Conservation (phyloP, 2,888 invertebrate species). For the Drosophila rellima region DNA sequence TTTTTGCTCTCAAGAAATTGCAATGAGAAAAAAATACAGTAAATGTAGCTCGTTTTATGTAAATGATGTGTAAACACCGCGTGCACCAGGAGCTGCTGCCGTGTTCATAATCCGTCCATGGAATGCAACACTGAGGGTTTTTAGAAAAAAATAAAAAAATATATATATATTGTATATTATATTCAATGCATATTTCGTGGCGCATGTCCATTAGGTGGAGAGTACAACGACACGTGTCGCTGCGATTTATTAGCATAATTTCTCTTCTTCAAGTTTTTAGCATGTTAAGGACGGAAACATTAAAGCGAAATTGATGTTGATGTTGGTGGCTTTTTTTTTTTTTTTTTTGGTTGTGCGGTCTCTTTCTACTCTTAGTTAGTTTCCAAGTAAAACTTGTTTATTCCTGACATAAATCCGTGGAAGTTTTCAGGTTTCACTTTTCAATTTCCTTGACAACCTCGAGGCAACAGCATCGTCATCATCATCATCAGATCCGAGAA, state of each 20-base stretch:
- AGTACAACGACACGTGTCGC: slow-evolving; percentile 78
- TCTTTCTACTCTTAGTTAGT: slow-evolving; percentile 38
- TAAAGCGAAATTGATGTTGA: slow-evolving; percentile 76
- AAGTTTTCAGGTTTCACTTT: slow-evolving; percentile 64
- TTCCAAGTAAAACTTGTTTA: slow-evolving; percentile 53
- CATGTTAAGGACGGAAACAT: slow-evolving; percentile 65
- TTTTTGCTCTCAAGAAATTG: slow-evolving; percentile 61
- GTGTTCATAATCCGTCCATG: slow-evolving; percentile 44
- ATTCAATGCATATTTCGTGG: slow-evolving; percentile 78
- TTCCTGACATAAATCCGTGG: slow-evolving; percentile 45
- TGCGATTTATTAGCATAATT: slow-evolving; percentile 79
- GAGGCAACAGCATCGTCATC: slow-evolving; percentile 37
- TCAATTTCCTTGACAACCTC: slow-evolving; percentile 64
- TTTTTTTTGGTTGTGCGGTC: slow-evolving; percentile 17
- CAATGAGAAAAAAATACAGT: slow-evolving; percentile 38
- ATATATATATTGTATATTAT: slow-evolving; percentile 30
- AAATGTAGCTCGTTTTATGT: slow-evolving; percentile 74
- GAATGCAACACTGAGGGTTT: slow-evolving; percentile 42
- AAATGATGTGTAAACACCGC: slow-evolving; percentile 81
- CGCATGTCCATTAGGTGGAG: slow-evolving; percentile 72
- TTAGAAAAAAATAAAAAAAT: slow-evolving; percentile 10
- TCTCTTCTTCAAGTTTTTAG: slow-evolving; percentile 67
- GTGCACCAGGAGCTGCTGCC: slow-evolving; percentile 44
- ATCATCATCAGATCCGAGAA: slow-evolving; percentile 43
- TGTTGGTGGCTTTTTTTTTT: slow-evolving; percentile 30